Conservation (phyloP, 2,797 vertebrate species). For the Cephalopachus bancanus region DNA sequence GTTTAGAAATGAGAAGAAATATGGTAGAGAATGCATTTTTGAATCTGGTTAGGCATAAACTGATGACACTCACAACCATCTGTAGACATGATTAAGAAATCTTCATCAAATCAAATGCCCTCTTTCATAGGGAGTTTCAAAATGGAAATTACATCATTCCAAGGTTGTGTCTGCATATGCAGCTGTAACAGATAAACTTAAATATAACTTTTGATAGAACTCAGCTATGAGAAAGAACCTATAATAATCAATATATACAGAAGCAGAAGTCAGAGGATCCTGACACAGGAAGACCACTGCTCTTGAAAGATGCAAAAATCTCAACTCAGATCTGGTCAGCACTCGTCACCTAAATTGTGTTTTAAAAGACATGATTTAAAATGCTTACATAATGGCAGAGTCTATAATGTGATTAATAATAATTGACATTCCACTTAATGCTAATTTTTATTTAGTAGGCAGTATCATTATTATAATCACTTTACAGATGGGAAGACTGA, state of each 20-base stretch:
- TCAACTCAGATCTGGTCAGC: neutral
- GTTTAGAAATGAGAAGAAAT: neutral
- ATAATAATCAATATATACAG: neutral
- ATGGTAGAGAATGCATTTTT: neutral
- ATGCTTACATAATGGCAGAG: neutral
- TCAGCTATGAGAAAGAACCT: neutral
- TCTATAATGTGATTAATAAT: neutral
- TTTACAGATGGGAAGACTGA: constrained; percentile 2
- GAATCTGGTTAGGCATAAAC: neutral
- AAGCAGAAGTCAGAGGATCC: neutral
- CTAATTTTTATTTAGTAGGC: neutral
- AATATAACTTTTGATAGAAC: neutral
- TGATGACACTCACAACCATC: neutral
- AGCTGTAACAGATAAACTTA: neutral
- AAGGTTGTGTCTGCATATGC: neutral
- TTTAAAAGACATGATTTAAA: neutral
- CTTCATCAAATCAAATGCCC: neutral
- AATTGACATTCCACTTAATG: neutral
- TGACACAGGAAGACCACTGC: neutral
- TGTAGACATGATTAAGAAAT: neutral
- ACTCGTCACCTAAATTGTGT: neutral
- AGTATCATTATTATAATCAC: neutral
- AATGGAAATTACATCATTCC: neutral
- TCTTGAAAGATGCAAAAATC: neutral
- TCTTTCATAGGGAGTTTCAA: neutral